Evolutionary conservation across 1,140 invertebrate genomes (phyloP).

Genomic region (Ephestia elutella): DNA sequence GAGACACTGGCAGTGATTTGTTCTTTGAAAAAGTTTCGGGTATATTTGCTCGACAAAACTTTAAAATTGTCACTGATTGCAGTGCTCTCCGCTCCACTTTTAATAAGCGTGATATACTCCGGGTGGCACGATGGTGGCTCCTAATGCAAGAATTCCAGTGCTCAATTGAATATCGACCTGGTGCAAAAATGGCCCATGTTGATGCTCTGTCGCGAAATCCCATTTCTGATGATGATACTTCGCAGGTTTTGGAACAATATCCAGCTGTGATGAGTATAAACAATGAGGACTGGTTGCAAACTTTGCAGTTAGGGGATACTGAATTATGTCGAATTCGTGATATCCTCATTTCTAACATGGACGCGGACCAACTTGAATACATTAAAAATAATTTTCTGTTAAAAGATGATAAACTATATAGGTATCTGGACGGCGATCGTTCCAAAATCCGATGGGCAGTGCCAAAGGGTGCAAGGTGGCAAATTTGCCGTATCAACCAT

Average conservation of each 20-base stretch:
- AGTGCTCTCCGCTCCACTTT: neutral
- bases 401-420: slow-evolving; percentile 22
- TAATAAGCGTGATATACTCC: neutral
- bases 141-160: neutral
- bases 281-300: slow-evolving; percentile 19
- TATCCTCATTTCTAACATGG: neutral
- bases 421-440: slow-evolving; percentile 12
- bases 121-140: neutral
- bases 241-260: neutral
- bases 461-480: slow-evolving; percentile 24
- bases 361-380: neutral
- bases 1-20: neutral
- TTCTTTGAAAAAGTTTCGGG: neutral
- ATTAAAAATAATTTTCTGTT: slow-evolving; percentile 1
- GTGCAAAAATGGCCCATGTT: slow-evolving; percentile 36
- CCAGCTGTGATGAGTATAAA: slow-evolving; percentile 13
- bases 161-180: slow-evolving; percentile 34
- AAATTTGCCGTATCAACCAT: slow-evolving; percentile 21
- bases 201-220: slow-evolving; percentile 40
- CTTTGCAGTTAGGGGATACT: neutral
- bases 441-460: slow-evolving; percentile 22
- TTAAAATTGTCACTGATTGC: neutral
- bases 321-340: neutral
- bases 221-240: neutral
- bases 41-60: neutral